Conservation (phyloP, 2,888 invertebrate species). For the Nysson spinosus region DNA sequence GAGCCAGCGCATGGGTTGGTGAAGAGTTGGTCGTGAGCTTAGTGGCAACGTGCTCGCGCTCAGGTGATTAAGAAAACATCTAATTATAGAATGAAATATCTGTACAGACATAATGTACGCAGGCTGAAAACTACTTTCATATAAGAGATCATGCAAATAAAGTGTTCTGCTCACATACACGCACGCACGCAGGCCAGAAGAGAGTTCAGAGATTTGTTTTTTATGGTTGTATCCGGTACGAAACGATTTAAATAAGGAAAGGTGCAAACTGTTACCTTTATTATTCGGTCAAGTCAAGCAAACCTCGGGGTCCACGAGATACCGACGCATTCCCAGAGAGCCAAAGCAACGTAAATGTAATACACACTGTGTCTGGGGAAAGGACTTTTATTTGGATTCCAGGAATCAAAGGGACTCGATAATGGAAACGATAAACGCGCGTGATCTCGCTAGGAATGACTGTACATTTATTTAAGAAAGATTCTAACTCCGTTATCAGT, state of each 20-base stretch:
- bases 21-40: conserved; percentile 57
- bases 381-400: conserved; percentile 23
- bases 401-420: conserved; percentile 9
- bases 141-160: conserved; percentile 54
- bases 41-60: conserved; percentile 61
- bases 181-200: conserved; percentile 59
- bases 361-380: conserved; percentile 73
- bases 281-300: conserved; percentile 78
- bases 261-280: conserved; percentile 84
- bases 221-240: conserved; percentile 37
- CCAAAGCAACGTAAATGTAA: conserved; percentile 78
- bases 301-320: conserved; percentile 79
- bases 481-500: too few relatives aligned
- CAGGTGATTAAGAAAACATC: conserved; percentile 50
- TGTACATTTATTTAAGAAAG: too few relatives aligned
- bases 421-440: conserved; percentile 21
- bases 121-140: conserved; percentile 50
- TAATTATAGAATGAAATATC: conserved; percentile 38
- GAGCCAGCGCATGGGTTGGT: conserved; percentile 59
- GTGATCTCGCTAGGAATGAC: conserved; percentile 58
- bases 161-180: conserved; percentile 63
- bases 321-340: conserved; percentile 82
- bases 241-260: conserved; percentile 76
- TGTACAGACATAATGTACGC: conserved; percentile 46
- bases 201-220: conserved; percentile 62